Evolutionary conservation across 2,888 invertebrate species (phyloP), one percentile per base, ranked within the genome.

Genomic region (Dasysyrphus albostriatus): DNA sequence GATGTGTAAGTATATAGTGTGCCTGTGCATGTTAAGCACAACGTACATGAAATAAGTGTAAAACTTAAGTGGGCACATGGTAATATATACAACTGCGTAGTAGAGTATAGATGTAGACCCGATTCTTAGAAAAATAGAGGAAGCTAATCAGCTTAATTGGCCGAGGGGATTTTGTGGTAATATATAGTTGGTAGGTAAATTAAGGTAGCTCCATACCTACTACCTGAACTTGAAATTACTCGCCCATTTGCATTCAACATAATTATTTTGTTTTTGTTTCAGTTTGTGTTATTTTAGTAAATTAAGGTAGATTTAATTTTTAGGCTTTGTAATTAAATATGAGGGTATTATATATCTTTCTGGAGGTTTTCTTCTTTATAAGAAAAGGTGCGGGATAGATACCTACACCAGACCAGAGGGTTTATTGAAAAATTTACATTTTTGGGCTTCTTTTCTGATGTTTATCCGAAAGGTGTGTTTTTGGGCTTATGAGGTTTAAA

Each of bases 121-220:
- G 47, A 61, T 84, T 84, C 84, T 76, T 32, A 54, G 84, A 84
- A 16, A 49, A 76, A 67, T 56, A 70, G 82, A 82, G 82, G 84
- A 85, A 85, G 77, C 63, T 85, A 85, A 85, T 85, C 85, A 69
- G 73, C 77, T 77, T 85, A 85, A 85, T 85, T 85, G 81, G 81
- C 39, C 59, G 51, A 70, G 54, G 65, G 39, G 19, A n/a, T 37
- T n/a, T n/a, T 54, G 54, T 29, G n/a, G 39, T 39, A 8, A 51
- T 51, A 24, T 14, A 24, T 14, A 49, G 37, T 34, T 61, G 44
- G n/a, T 56, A n/a, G 37, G 69, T 77, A 69, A 75, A 34, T 61
- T 75, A 56, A 63, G 69, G 49, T 79, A 73, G 75, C 51, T 39
- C 69, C 24, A 9, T 34, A 14, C 10, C 16, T 42, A 42, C 24